Conservation (phyloP, 2,797 vertebrate species). For the Meriones psammophilus region DNA sequence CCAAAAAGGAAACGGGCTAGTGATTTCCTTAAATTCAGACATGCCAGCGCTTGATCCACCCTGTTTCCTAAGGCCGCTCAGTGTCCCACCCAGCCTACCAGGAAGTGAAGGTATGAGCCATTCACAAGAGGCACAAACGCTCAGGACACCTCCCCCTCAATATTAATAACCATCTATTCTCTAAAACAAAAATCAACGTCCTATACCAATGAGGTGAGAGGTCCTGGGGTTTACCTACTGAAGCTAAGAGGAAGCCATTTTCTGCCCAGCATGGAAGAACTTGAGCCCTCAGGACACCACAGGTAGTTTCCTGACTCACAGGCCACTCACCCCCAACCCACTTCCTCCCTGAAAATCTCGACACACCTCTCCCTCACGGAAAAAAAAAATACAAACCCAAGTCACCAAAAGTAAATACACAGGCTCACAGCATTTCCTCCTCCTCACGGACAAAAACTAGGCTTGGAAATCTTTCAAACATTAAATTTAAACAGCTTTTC, state of each 20-base stretch:
- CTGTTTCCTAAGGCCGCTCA: background rate
- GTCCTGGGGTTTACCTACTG: background rate
- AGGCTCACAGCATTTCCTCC: background rate
- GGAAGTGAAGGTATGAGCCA: background rate
- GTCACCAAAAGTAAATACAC: background rate
- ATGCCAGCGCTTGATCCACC: background rate
- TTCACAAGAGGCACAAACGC: fast-evolving
- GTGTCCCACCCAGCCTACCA: background rate
- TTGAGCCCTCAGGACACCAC: no score
- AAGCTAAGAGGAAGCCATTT: background rate
- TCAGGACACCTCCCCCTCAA: background rate
- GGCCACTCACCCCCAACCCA: background rate
- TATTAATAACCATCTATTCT: background rate
- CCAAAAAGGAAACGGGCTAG: background rate
- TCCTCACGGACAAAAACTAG: background rate
- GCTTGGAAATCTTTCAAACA: conserved; percentile 8
- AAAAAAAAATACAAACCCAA: conserved; percentile 2
- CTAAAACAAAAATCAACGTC: background rate
- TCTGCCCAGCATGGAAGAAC: background rate
- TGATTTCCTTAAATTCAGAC: background rate
- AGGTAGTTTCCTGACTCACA: background rate
- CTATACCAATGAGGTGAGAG: background rate
- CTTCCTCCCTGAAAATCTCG: background rate
- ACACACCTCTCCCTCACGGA: background rate
- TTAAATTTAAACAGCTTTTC: background rate